Evolutionary conservation across 2,888 invertebrate genomes (phyloP).

Genomic region (Platycnemis pennipes): DNA sequence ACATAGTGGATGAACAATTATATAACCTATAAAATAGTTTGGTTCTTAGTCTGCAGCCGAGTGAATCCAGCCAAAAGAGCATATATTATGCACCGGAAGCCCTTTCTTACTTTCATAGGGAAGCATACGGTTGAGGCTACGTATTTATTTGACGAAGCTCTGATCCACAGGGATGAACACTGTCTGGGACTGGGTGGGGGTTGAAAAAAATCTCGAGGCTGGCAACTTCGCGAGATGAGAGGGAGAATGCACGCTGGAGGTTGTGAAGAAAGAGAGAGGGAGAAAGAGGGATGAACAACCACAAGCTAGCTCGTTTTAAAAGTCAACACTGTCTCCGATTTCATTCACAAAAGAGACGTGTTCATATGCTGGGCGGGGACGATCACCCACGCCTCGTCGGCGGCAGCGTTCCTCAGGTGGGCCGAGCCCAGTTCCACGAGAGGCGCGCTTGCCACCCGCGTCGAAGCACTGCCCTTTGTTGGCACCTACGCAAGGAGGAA

Average conservation of each 20-base stretch:
- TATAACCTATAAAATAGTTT: too few relatives aligned
- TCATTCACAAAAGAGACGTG: conserved; percentile 67
- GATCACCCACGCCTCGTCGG: conserved; percentile 33
- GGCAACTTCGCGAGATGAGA: neutral
- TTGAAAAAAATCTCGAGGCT: neutral
- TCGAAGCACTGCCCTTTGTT: conserved; percentile 67
- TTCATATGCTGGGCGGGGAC: conserved; percentile 63
- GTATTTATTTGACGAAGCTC: neutral
- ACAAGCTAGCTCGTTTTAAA: conserved; percentile 40
- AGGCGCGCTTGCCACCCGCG: conserved; percentile 53
- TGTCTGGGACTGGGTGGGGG: neutral
- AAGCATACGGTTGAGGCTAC: neutral
- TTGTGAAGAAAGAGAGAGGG: neutral
- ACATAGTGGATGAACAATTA: too few relatives aligned
- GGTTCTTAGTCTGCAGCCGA: too few relatives aligned
- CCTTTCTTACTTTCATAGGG: too few relatives aligned
- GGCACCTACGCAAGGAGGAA: conserved; percentile 42
- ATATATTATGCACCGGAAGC: too few relatives aligned
- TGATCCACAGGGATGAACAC: neutral
- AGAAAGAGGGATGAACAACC: neutral
- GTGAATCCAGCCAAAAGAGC: too few relatives aligned
- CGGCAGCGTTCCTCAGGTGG: conserved; percentile 46
- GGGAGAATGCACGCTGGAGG: neutral
- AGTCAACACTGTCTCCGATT: conserved; percentile 67
- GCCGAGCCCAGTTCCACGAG: conserved; percentile 15